Percentiles rank a stretch among this genome's conserved stretches.
These are phyloP conservation scores for Ichneumoninae sp. DNA, from an alignment of 2,888 invertebrate species.

Conservation along the genomic window DNA sequence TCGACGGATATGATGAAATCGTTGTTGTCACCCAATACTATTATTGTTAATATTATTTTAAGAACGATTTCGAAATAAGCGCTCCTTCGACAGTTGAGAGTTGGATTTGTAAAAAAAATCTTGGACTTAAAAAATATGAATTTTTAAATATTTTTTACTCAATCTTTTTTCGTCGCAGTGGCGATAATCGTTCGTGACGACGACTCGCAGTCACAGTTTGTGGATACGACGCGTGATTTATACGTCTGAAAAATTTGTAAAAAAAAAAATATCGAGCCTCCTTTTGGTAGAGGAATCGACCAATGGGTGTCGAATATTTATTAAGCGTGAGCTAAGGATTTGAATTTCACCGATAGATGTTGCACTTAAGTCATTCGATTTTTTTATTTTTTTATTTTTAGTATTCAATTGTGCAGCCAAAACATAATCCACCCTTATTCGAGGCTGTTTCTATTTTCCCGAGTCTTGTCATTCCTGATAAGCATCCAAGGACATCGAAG, in stretches of 20 bases:
- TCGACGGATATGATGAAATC: slow-evolving; percentile 1
- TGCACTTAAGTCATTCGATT: background rate
- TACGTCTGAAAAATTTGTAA: slow-evolving; percentile 13
- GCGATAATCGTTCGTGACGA: slow-evolving; percentile 1
- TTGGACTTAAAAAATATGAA: too few species aligned
- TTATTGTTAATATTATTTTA: too few species aligned
- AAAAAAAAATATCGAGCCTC: slow-evolving; percentile 13
- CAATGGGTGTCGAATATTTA: too few species aligned
- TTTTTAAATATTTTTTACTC: background rate
- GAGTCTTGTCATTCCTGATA: too few species aligned
- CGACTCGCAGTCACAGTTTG: background rate
- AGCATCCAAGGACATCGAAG: too few species aligned
- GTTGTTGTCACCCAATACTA: slow-evolving; percentile 5
- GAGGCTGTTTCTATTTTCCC: background rate
- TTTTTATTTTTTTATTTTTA: background rate
- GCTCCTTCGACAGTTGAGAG: too few species aligned
- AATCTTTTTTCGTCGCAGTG: slow-evolving; percentile 1
- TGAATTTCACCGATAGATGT: too few species aligned
- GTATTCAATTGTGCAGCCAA: background rate
- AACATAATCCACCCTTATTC: background rate
- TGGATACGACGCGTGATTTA: slow-evolving; percentile 46
- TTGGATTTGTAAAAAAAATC: too few species aligned
- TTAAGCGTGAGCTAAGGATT: too few species aligned
- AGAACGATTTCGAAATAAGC: too few species aligned
- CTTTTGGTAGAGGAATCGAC: background rate